Base-by-base conservation (phyloP, 2,888 invertebrate genomes). In the Pterostichus niger region DNA sequence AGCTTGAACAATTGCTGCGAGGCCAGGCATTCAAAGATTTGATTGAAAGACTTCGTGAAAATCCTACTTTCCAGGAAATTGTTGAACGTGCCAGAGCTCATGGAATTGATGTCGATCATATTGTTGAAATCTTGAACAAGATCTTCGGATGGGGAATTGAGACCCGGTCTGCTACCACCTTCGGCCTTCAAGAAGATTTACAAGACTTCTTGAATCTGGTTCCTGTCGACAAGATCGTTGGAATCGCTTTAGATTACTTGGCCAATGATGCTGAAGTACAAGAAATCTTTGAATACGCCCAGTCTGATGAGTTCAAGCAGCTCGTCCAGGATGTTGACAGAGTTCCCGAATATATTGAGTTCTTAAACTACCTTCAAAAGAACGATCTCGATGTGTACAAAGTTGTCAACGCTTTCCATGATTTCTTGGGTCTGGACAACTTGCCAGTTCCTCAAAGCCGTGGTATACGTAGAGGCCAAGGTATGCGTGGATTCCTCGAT, bases 331-430 rank as follows among this genome's bases (percentile, higher is more conserved):
- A 68, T 5, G 84, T 86, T n/a, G 52, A 40, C 6, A 31, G 10
- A n/a, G 13, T 61, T 31, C n/a, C n/a, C 40, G n/a, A 33, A 33
- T 68, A n/a, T 7, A 52, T 81, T 9, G 54, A 85, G 0, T 84
- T 88, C 0, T 84, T 88, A 0, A 31, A 85, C 0, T 89, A 87
- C 52, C 56, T 89, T 3, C 85, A 89, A 6, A 6, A 82, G 0
- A 85, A 85, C 31, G 89, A 88, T 4, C 77, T 88, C 0, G 86
- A 87, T 56, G 85, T 86, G 7, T 87, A 87, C 73, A 2, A 64
- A 2, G 61, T 86, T 15, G 54, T 88, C 4, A 86, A 89, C 73
- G 3, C 77, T 0, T 0, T 88, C 4, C 88, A 88, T 73, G 33
- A 76, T 0, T n/a, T 82, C 1, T 61, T 89, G 2, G 86, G 84